Evolutionary conservation across 2,113 vertebrate species (phyloP).

Genomic region (Rhinichthys klamathensis): DNA sequence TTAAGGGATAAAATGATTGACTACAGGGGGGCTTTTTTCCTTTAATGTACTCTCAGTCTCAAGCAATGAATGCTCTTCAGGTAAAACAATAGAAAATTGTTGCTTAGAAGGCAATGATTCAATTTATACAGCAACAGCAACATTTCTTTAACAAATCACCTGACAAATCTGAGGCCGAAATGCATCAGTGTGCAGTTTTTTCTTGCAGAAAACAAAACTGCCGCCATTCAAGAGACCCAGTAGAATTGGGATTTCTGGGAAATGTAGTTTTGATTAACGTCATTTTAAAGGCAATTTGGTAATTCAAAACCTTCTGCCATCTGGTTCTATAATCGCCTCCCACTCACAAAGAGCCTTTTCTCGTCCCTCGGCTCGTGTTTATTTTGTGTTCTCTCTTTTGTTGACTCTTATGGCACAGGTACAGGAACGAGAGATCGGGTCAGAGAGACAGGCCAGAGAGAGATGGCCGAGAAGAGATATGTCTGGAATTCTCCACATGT

Average conservation of each 20-base stretch:
- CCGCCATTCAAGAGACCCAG: neutral
- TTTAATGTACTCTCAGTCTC: neutral
- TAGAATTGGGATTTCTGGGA: slow-evolving; percentile 72
- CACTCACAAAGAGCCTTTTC: slow-evolving; percentile 63
- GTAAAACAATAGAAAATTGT: neutral
- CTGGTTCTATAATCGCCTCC: slow-evolving; percentile 58
- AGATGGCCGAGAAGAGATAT: slow-evolving; percentile 42
- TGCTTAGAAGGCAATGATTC: neutral
- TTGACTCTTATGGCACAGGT: slow-evolving; percentile 61
- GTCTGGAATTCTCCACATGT: slow-evolving; percentile 58
- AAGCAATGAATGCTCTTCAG: neutral
- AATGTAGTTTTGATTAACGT: slow-evolving; percentile 61
- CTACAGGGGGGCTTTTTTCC: neutral
- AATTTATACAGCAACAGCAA: neutral
- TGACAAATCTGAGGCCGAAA: too few relatives aligned
- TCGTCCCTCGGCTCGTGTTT: slow-evolving; percentile 55
- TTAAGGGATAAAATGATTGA: too few relatives aligned
- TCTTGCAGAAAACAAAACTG: neutral
- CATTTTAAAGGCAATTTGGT: slow-evolving; percentile 61
- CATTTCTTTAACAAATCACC: slow-evolving; percentile 6
- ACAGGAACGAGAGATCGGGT: slow-evolving; percentile 48
- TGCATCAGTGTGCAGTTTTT: too few relatives aligned
- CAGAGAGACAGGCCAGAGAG: slow-evolving; percentile 40
- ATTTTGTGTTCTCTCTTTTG: slow-evolving; percentile 62
- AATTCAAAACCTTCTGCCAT: slow-evolving; percentile 64